Evolutionary conservation across 1,140 invertebrate species (phyloP), one percentile per base, ranked within the genome.

Genomic region (Euglossa dilemma): DNA sequence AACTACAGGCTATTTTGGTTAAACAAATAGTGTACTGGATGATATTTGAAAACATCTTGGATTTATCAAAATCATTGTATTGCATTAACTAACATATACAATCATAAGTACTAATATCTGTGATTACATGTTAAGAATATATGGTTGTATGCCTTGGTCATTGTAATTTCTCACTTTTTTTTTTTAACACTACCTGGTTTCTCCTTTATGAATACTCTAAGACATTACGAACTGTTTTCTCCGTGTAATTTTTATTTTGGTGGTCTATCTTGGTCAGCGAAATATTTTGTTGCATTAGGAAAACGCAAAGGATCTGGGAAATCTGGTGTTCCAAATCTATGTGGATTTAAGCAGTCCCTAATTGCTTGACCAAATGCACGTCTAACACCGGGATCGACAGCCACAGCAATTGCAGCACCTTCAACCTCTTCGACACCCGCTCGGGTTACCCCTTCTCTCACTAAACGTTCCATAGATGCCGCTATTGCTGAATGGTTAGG

Each of bases 351-450:
- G 75, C 92, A 93, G 12, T 94, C 93, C 59, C 93, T 92, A 43
- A 94, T 94, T 0, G 94, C 94, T 74, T 93, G 92, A 36, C 93
- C 94, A 52, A 94, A 94, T n/a, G 93, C 94, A 72, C 88, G 91
- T 81, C 93, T 88, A 0, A 94, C 94, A 25, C 90, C 91, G 0
- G 92, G 90, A 72, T 93, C 92, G 0, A 92, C 85, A 6, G 93
- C 93, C 0, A 94, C 93, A 7, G 93, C 93, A 0, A 90, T 90
- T 0, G 92, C 93, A 47, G 94, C 93, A 16, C 94, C 94, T 54
- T 93, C 92, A 11, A 92, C 90, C 56, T 94, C 93, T 0, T 92
- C 91, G 0, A 93, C 90, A 0, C 93, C 92, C 9, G 93, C 91
- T 18, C 91, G 91, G 23, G 76, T 89, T 0, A 93, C 92, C 12